Conservation (phyloP, 2,888 invertebrate species). For the Amiota mariae region DNA sequence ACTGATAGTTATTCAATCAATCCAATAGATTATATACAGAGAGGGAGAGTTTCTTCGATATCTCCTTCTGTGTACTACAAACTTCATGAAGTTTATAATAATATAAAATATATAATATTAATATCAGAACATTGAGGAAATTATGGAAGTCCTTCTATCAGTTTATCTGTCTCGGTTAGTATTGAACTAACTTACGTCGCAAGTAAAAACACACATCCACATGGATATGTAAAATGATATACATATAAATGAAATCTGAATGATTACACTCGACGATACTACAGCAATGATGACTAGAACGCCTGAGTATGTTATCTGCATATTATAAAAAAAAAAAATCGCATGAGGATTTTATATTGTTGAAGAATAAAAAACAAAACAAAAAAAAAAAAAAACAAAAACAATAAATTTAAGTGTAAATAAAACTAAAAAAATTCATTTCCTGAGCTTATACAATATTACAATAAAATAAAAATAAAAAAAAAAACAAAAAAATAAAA, state of each 20-base stretch:
- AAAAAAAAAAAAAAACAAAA: background rate
- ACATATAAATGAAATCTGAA: constrained; percentile 17
- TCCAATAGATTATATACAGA: too few species aligned
- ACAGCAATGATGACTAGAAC: too few species aligned
- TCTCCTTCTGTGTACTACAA: too few species aligned
- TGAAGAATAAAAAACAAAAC: background rate
- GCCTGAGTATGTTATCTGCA: too few species aligned
- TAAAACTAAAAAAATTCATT: constrained; percentile 1
- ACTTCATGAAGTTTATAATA: too few species aligned
- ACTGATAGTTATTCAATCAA: too few species aligned
- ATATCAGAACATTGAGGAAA: too few species aligned
- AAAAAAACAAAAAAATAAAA: background rate
- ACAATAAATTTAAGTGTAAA: background rate
- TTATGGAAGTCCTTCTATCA: too few species aligned
- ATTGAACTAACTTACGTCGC: too few species aligned
- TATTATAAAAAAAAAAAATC: background rate
- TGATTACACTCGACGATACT: constrained; percentile 5
- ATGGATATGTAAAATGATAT: constrained; percentile 9
- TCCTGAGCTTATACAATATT: background rate
- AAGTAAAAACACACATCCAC: background rate
- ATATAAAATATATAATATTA: too few species aligned
- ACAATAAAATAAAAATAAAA: background rate
- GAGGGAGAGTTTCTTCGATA: too few species aligned
- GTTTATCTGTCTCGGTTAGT: too few species aligned
- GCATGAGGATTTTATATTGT: background rate